These are phyloP conservation scores for Oncorhynchus nerka DNA, from an alignment of 2,113 vertebrate species.

Conservation along the genomic window DNA sequence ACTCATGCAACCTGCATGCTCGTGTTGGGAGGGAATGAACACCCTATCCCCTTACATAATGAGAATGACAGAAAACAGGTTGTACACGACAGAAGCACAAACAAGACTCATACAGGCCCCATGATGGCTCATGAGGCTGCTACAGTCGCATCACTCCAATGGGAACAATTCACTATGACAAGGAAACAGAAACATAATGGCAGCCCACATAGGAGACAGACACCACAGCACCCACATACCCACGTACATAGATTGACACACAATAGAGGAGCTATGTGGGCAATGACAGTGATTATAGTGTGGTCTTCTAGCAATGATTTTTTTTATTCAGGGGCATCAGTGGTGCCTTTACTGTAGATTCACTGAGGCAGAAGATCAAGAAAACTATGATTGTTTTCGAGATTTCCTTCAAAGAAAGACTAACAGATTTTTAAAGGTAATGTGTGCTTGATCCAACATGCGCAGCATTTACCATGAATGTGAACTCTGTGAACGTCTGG, in stretches of 20 bases:
- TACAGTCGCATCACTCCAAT: background rate
- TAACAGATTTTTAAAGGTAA: too few species aligned
- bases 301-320: background rate
- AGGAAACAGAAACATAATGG: background rate
- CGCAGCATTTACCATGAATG: too few species aligned
- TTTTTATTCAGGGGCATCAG: background rate
- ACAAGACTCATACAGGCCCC: background rate
- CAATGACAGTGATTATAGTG: background rate
- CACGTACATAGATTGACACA: background rate
- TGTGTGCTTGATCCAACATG: too few species aligned
- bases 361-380: background rate
- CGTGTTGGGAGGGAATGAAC: too few species aligned
- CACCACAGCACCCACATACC: background rate
- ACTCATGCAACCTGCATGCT: too few species aligned
- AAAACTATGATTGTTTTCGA: too few species aligned
- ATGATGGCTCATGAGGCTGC: background rate
- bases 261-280: background rate
- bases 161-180: background rate
- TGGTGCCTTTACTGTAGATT: background rate
- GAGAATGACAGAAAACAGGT: too few species aligned
- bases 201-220: background rate
- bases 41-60: too few species aligned
- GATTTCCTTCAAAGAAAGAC: too few species aligned
- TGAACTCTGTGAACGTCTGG: too few species aligned
- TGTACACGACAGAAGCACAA: too few species aligned